These are phyloP conservation scores for Achatina immaculata DNA, from an alignment of 1,140 invertebrate genomes.

Conservation along the genomic window DNA sequence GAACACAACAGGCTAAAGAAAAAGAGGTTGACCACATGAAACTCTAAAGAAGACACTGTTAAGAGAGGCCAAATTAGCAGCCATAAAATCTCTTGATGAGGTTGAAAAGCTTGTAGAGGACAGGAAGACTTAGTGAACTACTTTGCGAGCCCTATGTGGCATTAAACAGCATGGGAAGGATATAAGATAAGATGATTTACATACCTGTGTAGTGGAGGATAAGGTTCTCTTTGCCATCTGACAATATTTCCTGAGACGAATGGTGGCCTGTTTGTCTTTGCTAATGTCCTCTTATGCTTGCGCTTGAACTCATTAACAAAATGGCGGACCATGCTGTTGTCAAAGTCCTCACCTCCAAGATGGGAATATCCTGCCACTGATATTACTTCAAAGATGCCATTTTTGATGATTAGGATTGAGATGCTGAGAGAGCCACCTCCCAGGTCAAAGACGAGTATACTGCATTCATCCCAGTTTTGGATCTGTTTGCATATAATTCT, in stretches of 20 bases:
- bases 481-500: too few species aligned
- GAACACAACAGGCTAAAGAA: too few species aligned
- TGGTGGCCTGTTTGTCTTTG: slow-evolving; percentile 89
- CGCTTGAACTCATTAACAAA: slow-evolving; percentile 97
- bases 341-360: slow-evolving; percentile 98
- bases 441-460: slow-evolving; percentile 86
- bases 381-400: slow-evolving; percentile 95
- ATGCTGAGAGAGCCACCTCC: slow-evolving; percentile 98
- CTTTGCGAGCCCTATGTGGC: too few species aligned
- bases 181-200: too few species aligned
- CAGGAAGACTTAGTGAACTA: too few species aligned
- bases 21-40: too few species aligned
- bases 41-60: too few species aligned
- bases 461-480: slow-evolving; percentile 71
- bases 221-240: slow-evolving; percentile 96
- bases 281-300: slow-evolving; percentile 95
- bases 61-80: too few species aligned
- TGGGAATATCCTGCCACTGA: slow-evolving; percentile 98
- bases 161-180: too few species aligned
- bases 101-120: too few species aligned
- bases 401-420: slow-evolving; percentile 94
- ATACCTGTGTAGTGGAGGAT: slow-evolving; percentile 87
- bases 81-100: too few species aligned
- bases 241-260: slow-evolving; percentile 92
- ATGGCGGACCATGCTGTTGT: slow-evolving; percentile 96